Percentiles rank a stretch among this genome's conserved stretches.
These are phyloP conservation scores for Orchesella cincta DNA, from an alignment of 1,140 invertebrate species.

Conservation along the genomic window DNA sequence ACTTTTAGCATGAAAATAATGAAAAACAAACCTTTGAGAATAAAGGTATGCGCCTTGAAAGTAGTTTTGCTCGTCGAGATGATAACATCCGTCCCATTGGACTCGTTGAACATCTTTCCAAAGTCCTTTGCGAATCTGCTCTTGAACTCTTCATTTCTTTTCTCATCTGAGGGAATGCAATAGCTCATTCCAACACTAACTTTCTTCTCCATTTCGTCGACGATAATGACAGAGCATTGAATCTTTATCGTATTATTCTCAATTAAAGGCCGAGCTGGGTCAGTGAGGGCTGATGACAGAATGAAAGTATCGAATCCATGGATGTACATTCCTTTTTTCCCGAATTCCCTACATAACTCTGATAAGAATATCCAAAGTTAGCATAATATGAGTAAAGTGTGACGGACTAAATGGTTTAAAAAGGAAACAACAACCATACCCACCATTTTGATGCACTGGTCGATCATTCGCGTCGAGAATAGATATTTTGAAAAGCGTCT, in stretches of 20 bases:
- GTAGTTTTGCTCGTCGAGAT: slow-evolving; percentile 33
- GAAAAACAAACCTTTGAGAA: slow-evolving; percentile 42
- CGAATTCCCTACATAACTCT: slow-evolving; percentile 46
- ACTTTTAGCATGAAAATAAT: neutral
- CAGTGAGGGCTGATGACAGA: slow-evolving; percentile 33
- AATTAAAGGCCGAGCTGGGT: slow-evolving; percentile 39
- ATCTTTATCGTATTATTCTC: slow-evolving; percentile 48
- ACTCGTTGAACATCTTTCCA: slow-evolving; percentile 28
- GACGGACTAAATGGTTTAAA: no score
- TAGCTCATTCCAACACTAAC: slow-evolving; percentile 37
- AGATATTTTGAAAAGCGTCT: slow-evolving; percentile 49
- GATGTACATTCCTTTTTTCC: slow-evolving; percentile 43
- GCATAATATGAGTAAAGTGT: neutral
- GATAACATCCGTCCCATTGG: slow-evolving; percentile 40
- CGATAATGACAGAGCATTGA: slow-evolving; percentile 48
- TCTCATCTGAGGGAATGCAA: slow-evolving; percentile 29
- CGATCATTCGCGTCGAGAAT: slow-evolving; percentile 47
- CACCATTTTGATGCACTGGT: slow-evolving; percentile 50
- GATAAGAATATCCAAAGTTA: neutral
- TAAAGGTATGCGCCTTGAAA: slow-evolving; percentile 46
- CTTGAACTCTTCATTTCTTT: slow-evolving; percentile 16
- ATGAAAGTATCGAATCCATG: slow-evolving; percentile 51
- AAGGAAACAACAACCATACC: no score
- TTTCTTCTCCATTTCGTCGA: slow-evolving; percentile 45
- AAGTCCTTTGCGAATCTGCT: slow-evolving; percentile 40